Percentiles rank a stretch among this genome's conserved stretches.
These are phyloP conservation scores for Drosophila ohnishii DNA, from an alignment of 1,140 invertebrate species.

Conservation along the genomic window DNA sequence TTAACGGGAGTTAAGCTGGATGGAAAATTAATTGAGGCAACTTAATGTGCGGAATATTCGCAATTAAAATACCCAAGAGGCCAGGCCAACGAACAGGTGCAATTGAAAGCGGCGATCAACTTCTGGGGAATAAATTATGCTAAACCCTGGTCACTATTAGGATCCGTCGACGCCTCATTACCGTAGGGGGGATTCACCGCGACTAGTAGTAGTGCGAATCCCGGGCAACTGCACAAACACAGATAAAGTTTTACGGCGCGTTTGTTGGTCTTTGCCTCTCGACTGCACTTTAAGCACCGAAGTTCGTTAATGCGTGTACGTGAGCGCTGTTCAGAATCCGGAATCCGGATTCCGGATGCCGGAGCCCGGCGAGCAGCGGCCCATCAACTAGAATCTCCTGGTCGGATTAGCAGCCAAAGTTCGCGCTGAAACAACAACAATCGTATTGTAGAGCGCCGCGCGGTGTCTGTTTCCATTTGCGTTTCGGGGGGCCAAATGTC, in stretches of 20 bases:
- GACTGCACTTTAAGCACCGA: conserved; percentile 75
- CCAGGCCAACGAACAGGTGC: neutral
- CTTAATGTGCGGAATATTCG: conserved; percentile 44
- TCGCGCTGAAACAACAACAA: conserved; percentile 24
- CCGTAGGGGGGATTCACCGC: neutral
- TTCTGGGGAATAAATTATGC: conserved; percentile 40
- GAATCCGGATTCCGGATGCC: neutral
- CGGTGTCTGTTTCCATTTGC: conserved; percentile 56
- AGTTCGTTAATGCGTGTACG: conserved; percentile 80
- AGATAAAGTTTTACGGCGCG: conserved; percentile 61
- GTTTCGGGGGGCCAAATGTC: conserved; percentile 25
- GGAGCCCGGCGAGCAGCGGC: conserved; percentile 12
- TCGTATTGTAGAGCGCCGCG: neutral
- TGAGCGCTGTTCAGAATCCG: conserved; percentile 63
- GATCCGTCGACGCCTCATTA: conserved; percentile 39
- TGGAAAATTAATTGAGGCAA: conserved; percentile 55
- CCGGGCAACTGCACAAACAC: conserved; percentile 52
- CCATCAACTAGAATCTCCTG: conserved; percentile 29
- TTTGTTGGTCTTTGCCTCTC: conserved; percentile 56
- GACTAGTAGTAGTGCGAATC: neutral
- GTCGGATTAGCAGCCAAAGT: conserved; percentile 28
- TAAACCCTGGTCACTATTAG: conserved; percentile 33
- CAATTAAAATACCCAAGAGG: conserved; percentile 27
- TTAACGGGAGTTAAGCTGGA: conserved; percentile 59
- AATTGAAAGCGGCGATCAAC: conserved; percentile 14